These are phyloP conservation scores for Athalia cordata DNA, from an alignment of 2,888 invertebrate species.

Conservation along the genomic window DNA sequence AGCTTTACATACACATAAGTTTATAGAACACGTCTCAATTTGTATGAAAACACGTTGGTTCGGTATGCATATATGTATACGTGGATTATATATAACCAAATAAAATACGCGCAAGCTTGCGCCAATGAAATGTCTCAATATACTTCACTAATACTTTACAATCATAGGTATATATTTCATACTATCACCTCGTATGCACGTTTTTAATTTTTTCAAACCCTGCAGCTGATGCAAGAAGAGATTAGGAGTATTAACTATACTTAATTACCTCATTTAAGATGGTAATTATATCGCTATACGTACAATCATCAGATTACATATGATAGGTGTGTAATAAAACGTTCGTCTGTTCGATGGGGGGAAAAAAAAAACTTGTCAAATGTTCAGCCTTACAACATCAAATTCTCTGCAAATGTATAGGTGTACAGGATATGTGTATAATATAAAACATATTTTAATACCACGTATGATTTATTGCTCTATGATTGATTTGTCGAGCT, in stretches of 20 bases:
- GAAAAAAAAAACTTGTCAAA: not conserved
- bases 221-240: no score
- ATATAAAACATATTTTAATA: not conserved
- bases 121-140: not conserved
- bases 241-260: no score
- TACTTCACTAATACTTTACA: no score
- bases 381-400: not conserved
- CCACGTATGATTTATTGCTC: not conserved
- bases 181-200: no score
- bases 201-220: no score
- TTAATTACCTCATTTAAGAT: no score
- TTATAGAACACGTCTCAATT: conserved; percentile 32
- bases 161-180: no score
- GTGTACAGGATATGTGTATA: not conserved
- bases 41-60: conserved; percentile 29
- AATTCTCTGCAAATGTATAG: not conserved
- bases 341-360: not conserved
- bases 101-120: not conserved
- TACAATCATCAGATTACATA: not conserved
- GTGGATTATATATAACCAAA: not conserved
- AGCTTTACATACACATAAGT: conserved; percentile 15
- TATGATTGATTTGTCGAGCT: not conserved
- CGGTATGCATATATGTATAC: not conserved
- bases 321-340: not conserved
- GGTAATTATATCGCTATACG: not conserved